A percentile compares a stretch with the other conserved stretches of the same genome.
phyloP scores from a whole-genome alignment of 2,113 vertebrate genomes.

The Perca schrenkii region DNA sequence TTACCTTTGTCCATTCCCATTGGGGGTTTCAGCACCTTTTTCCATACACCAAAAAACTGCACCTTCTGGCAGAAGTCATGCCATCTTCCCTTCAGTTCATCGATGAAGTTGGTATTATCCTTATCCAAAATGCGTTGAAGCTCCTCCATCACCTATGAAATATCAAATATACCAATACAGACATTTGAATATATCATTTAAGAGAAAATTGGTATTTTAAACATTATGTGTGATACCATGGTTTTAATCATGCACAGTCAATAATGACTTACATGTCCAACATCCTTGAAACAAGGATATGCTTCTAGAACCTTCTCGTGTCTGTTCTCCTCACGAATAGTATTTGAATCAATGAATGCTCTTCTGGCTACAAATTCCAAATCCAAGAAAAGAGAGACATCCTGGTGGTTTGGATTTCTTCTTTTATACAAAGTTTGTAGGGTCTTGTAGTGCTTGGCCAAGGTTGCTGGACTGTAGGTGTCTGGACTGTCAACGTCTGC shows the following conservation, averaged over 20 bases:
- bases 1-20: slow-evolving; percentile 57
- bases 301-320: neutral
- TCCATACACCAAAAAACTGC: no score
- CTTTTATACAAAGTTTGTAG: slow-evolving; percentile 26
- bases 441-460: no score
- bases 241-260: slow-evolving; percentile 17
- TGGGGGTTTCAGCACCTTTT: slow-evolving; percentile 34
- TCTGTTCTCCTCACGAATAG: slow-evolving; percentile 7
- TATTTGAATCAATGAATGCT: slow-evolving; percentile 47
- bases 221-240: neutral
- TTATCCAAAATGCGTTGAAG: slow-evolving; percentile 27
- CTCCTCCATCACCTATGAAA: slow-evolving; percentile 35
- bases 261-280: slow-evolving; percentile 37
- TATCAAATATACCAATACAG: slow-evolving; percentile 9
- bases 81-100: slow-evolving; percentile 38
- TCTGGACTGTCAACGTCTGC: no score
- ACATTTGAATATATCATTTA: slow-evolving; percentile 3
- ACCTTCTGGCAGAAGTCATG: no score
- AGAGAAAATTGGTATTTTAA: neutral
- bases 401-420: slow-evolving; percentile 10
- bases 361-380: slow-evolving; percentile 39
- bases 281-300: neutral
- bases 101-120: neutral
- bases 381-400: slow-evolving; percentile 27
- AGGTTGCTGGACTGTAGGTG: no score